Conservation (phyloP, 2,113 vertebrate genomes). For the Nibea coibor region DNA sequence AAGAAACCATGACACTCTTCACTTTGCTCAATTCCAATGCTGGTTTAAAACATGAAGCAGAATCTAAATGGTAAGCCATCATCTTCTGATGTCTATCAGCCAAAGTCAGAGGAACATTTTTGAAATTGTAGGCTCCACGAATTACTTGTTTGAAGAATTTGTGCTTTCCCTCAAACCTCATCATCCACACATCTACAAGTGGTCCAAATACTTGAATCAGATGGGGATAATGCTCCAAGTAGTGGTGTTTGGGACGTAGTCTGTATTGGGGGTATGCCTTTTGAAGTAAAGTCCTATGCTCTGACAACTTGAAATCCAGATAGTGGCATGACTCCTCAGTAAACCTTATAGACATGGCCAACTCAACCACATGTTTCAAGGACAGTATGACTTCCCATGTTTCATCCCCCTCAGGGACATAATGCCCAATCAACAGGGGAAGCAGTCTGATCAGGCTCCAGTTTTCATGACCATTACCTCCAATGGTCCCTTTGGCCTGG, state of each 20-base stretch:
- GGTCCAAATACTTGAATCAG: neutral
- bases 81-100: slow-evolving; percentile 2
- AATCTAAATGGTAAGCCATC: slow-evolving; percentile 7
- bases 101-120: slow-evolving; percentile 8
- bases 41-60: slow-evolving; percentile 8
- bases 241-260: neutral
- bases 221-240: neutral
- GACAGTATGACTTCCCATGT: no score
- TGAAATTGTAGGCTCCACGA: neutral
- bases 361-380: no score
- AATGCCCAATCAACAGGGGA: no score
- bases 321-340: no score
- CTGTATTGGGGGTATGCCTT: neutral
- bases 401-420: no score
- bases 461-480: no score
- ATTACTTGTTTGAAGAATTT: neutral
- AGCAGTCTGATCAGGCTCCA: no score
- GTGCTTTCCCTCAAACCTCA: neutral
- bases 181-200: neutral
- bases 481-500: no score
- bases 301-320: no score
- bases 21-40: slow-evolving; percentile 1
- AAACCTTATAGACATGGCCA: no score
- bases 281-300: no score
- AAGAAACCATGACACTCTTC: slow-evolving; percentile 5